Evolutionary conservation across 2,888 invertebrate genomes (phyloP), one percentile per base, ranked within the genome.

Genomic region (Chrysolina oricalcia): DNA sequence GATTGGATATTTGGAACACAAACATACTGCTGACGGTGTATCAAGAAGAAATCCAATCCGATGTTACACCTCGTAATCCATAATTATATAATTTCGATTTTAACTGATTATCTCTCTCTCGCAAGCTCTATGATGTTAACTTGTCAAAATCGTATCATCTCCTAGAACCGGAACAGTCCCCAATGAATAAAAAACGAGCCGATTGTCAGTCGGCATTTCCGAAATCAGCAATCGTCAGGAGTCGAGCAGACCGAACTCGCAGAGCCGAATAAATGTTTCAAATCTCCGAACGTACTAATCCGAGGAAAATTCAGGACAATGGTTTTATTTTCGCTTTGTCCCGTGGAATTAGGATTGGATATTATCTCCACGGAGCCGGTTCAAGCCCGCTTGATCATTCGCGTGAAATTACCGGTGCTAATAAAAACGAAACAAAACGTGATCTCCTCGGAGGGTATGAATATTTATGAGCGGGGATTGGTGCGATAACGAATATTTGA

Each of bases 271-370:
- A 81, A 84, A 82, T 83, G 82, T 85, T 84, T 82, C 82, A 82
- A 85, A 84, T 84, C 84, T 82, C 82, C 80, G 82, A 84, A 82
- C 83, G 84, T 81, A 83, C 84, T 86, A 86, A 86, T 86, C 85
- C 85, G 76, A 82, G 82, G 83, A 86, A 86, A 86, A 84, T 85
- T 85, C 83, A 83, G 85, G 83, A 86, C 85, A 86, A 86, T 85
- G 85, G 83, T 84, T 85, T 83, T 83, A 86, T 86, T 85, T 82
- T 81, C 82, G 83, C 82, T 82, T 81, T 83, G 82, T 83, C 81
- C 81, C 78, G 59, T 74, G 78, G 82, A 83, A 84, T 85, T 84
- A 82, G 82, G 66, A 74, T 62, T 70, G 79, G 81, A 82, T 82
- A 81, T 84, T 83, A 84, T 84, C 81, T 83, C 76, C 77, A 72